Percentiles rank a stretch among this genome's conserved stretches.
Conservation (phyloP, 1,140 invertebrate species). For the Orchestia grillus region DNA sequence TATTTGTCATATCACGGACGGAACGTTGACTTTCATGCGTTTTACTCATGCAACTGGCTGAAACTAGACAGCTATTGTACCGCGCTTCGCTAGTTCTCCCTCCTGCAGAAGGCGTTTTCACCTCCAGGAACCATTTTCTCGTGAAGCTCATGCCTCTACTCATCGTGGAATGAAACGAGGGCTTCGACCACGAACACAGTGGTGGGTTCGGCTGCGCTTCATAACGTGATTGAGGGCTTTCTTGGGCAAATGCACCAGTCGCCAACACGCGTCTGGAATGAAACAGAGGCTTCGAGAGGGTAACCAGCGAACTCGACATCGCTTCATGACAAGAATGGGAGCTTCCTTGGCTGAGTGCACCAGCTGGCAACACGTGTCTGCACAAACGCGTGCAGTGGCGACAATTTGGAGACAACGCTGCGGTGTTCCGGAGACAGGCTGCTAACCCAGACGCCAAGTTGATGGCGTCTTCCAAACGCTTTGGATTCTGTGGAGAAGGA, state of each 20-base stretch:
- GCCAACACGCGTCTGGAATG: too few relatives aligned
- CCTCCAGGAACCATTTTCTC: not conserved
- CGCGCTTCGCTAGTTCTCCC: not conserved
- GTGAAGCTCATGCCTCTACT: not conserved
- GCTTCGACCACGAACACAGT: not conserved
- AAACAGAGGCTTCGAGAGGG: too few relatives aligned
- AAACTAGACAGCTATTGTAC: not conserved
- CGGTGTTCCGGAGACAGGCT: not conserved
- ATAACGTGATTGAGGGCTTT: too few relatives aligned
- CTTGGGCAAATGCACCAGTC: too few relatives aligned
- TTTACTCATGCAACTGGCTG: not conserved
- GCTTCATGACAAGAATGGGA: too few relatives aligned
- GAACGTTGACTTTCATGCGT: not conserved
- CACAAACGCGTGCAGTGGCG: not conserved
- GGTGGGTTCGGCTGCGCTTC: too few relatives aligned
- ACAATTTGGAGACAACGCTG: not conserved
- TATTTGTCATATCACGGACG: not conserved
- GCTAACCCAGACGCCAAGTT: not conserved
- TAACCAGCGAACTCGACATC: too few relatives aligned
- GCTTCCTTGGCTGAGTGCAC: too few relatives aligned
- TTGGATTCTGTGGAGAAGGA: not conserved
- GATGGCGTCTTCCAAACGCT: not conserved
- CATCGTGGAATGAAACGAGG: not conserved
- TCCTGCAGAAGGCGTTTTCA: not conserved
- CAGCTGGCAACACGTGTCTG: not conserved